A percentile compares a stretch with the other conserved stretches of the same genome.
These are phyloP conservation scores for Ips nitidus DNA, from an alignment of 1,140 invertebrate genomes.

Conservation along the genomic window DNA sequence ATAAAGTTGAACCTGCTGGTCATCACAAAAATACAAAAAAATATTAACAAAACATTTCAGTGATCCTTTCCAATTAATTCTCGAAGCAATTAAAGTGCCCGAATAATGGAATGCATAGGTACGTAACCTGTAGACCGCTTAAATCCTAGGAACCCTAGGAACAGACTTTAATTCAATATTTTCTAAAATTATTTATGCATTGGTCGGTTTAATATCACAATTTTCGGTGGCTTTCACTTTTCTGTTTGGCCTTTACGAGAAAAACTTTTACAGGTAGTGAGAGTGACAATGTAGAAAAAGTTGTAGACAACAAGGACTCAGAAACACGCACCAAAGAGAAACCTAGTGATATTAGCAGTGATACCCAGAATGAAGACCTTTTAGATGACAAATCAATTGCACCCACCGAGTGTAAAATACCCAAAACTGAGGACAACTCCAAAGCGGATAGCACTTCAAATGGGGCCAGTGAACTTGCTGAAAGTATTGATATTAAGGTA, in stretches of 20 bases:
- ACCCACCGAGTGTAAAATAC: slow-evolving; percentile 49
- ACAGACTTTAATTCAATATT: not conserved
- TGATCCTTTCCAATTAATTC: too few relatives aligned
- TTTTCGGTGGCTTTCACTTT: not conserved
- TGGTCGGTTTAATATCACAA: not conserved
- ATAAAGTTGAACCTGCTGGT: too few relatives aligned
- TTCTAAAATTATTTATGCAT: not conserved
- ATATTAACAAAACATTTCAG: too few relatives aligned
- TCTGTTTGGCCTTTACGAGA: not conserved
- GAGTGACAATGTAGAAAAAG: slow-evolving; percentile 46
- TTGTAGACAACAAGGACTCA: slow-evolving; percentile 40
- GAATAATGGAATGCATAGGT: slow-evolving; percentile 15
- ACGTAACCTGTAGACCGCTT: not conserved
- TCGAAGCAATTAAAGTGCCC: too few relatives aligned
- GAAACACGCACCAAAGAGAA: slow-evolving; percentile 44
- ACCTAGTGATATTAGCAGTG: slow-evolving; percentile 38
- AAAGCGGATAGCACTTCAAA: slow-evolving; percentile 22
- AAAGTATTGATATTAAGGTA: slow-evolving; percentile 75
- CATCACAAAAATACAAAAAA: too few relatives aligned
- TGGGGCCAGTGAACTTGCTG: slow-evolving; percentile 35
- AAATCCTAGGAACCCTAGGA: not conserved
- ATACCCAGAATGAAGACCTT: slow-evolving; percentile 30
- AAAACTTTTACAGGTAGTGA: slow-evolving; percentile 40
- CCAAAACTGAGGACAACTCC: slow-evolving; percentile 41
- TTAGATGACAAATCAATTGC: slow-evolving; percentile 39